phyloP scores from a whole-genome alignment of 1,140 invertebrate genomes.

The Macrosteles quadrilineatus region DNA sequence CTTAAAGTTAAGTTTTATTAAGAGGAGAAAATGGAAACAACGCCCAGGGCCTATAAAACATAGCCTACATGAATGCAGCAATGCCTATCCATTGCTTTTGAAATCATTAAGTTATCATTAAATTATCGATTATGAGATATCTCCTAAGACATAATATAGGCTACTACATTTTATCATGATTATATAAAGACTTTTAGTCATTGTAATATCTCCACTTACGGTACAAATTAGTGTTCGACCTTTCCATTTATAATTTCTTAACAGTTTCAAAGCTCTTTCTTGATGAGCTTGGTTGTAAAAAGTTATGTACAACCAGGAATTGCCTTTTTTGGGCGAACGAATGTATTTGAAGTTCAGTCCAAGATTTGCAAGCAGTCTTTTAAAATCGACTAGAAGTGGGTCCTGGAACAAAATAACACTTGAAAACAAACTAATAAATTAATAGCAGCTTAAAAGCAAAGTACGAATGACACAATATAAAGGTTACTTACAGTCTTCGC shows the following conservation, averaged over 20 bases:
- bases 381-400: constrained; percentile 42
- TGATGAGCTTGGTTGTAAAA: constrained; percentile 71
- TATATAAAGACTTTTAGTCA: no score
- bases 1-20: no score
- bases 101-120: no score
- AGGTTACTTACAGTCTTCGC: no score
- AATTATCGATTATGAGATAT: no score
- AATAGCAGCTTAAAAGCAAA: background rate
- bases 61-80: no score
- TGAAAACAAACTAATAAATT: background rate
- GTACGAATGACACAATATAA: background rate
- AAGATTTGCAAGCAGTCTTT: constrained; percentile 42
- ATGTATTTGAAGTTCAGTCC: constrained; percentile 41
- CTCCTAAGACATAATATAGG: no score
- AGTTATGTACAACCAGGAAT: constrained; percentile 70
- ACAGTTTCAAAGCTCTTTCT: constrained; percentile 65
- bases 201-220: no score
- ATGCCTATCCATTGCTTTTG: no score
- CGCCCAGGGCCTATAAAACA: no score
- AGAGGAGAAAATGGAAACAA: no score
- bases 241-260: constrained; percentile 77
- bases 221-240: constrained; percentile 51
- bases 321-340: constrained; percentile 44
- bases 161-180: no score
- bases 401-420: constrained; percentile 33